Evolutionary conservation across 2,888 invertebrate genomes (phyloP).

Genomic region (Brassicogethes aeneus): DNA sequence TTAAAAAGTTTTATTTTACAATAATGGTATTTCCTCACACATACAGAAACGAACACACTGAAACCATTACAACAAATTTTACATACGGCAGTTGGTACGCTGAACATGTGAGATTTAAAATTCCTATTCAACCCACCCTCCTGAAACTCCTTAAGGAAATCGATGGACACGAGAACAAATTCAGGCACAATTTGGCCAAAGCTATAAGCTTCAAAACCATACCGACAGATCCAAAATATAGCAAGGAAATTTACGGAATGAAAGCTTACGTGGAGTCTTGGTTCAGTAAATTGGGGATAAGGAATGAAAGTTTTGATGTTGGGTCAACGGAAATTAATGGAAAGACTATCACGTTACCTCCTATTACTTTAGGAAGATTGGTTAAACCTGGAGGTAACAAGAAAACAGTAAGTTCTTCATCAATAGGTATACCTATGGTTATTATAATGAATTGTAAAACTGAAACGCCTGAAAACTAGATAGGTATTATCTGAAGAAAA

Average conservation of each 20-base stretch:
- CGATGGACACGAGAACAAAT: conserved; percentile 29
- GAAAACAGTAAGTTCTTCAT: conserved; percentile 35
- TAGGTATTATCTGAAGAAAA: no score
- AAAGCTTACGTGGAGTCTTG: conserved; percentile 27
- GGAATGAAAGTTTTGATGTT: conserved; percentile 37
- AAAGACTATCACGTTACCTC: conserved; percentile 34
- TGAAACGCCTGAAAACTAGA: no score
- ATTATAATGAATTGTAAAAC: no score
- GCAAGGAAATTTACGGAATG: conserved; percentile 30
- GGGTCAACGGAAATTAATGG: conserved; percentile 31
- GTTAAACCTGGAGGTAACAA: conserved; percentile 29
- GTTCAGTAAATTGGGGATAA: conserved; percentile 36
- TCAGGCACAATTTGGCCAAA: conserved; percentile 31
- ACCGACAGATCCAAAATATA: conserved; percentile 30
- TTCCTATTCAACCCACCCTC: conserved; percentile 34
- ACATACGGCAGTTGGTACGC: conserved; percentile 36
- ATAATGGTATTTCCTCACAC: conserved; percentile 37
- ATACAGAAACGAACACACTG: conserved; percentile 37
- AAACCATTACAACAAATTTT: conserved; percentile 36
- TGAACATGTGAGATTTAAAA: conserved; percentile 27
- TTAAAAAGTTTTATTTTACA: not conserved
- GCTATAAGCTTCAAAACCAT: conserved; percentile 36
- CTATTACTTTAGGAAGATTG: conserved; percentile 36
- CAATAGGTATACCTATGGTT: no score
- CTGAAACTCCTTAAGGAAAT: conserved; percentile 37